Evolutionary conservation across 2,888 invertebrate species (phyloP).

Genomic region (Eristalinus sepulchralis): DNA sequence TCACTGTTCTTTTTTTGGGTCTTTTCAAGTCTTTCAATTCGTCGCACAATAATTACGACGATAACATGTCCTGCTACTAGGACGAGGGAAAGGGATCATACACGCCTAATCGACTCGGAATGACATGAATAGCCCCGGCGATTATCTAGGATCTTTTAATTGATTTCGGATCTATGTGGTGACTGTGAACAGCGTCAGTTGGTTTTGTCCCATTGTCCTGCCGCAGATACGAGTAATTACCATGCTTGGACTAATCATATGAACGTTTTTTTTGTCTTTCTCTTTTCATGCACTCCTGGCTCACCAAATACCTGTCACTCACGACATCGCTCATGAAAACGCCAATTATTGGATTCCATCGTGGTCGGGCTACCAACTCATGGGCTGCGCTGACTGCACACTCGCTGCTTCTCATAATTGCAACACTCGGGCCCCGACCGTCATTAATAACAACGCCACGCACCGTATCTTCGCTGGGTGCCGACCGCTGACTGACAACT

Average conservation of each 20-base stretch:
- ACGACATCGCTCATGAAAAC: constrained; percentile 63
- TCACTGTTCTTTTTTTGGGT: constrained; percentile 42
- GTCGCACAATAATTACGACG: constrained; percentile 43
- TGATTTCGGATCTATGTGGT: constrained; percentile 58
- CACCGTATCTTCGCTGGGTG: constrained; percentile 62
- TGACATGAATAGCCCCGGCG: constrained; percentile 23
- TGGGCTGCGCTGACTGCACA: constrained; percentile 47
- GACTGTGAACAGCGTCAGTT: constrained; percentile 61
- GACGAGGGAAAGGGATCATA: constrained; percentile 50
- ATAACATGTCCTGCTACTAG: constrained; percentile 60
- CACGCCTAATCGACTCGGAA: constrained; percentile 39
- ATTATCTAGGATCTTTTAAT: constrained; percentile 68
- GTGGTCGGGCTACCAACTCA: constrained; percentile 42
- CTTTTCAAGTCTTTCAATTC: constrained; percentile 56
- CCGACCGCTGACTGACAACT: constrained; percentile 67
- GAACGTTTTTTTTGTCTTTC: constrained; percentile 60
- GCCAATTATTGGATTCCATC: constrained; percentile 70
- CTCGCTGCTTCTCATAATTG: constrained; percentile 68
- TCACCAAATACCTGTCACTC: constrained; percentile 67
- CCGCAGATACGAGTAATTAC: constrained; percentile 46
- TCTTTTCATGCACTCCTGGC: constrained; percentile 64
- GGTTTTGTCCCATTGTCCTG: constrained; percentile 59
- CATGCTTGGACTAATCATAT: constrained; percentile 62
- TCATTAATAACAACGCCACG: constrained; percentile 69
- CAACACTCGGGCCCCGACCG: constrained; percentile 45